Evolutionary conservation across 2,888 invertebrate species (phyloP), one percentile per base, ranked within the genome.

Genomic region (Synanthedon myopaeformis): DNA sequence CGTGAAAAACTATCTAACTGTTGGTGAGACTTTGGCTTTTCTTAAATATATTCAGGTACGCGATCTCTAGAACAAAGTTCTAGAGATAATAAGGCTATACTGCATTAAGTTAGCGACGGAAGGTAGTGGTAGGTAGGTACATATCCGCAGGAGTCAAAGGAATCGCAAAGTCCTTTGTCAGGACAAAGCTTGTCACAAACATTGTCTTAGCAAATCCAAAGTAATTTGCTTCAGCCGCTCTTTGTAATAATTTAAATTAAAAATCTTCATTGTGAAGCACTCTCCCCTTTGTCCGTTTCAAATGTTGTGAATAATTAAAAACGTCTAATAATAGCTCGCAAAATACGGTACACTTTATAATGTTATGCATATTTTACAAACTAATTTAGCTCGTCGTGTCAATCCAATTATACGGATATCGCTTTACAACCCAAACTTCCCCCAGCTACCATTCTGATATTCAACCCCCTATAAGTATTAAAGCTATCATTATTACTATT

Each of bases 361-460:
- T 65, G 64, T 62, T 74, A 70, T 80, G 76, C 74, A 82, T 83
- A 82, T 79, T 84, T 81, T 62, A 82, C 71, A 58, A 69, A 70
- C 77, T 80, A 82, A 83, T 82, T 79, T 75, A 58, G 68, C 61
- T 63, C 61, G 61, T 65, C 66, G 66, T 67, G 76, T 74, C 70
- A 72, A 76, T 76, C 75, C 76, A 80, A 81, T 82, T 82, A 78
- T 66, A 60, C 53, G 67, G 69, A 67, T 68, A 69, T 65, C 58
- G 66, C 66, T 57, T 57, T 58, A 58, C 57, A 55, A 55, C 56
- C 60, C 56, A 58, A 61, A 62, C 57, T 54, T 63, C 67, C 68
- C 68, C 61, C 63, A 53, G 59, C 63, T 65, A 63, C 61, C 60
- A 65, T 68, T 74, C 71, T 67, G 65, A 61, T 70, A 73, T 74